Conservation (phyloP, 2,797 vertebrate species). For the Lepus townsendii region DNA sequence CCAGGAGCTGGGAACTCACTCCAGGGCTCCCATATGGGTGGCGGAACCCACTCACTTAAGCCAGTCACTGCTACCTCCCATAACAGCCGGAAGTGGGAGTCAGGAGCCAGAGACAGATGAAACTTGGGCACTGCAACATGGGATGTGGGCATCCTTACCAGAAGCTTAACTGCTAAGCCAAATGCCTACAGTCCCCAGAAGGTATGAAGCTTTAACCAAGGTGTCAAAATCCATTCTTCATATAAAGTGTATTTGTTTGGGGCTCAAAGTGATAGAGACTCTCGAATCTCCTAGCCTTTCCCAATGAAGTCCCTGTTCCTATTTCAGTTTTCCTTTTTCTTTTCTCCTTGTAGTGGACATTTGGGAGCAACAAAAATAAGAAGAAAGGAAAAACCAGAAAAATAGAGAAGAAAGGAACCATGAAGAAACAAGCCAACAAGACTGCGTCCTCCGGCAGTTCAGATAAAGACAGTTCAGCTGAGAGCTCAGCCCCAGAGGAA, state of each 20-base stretch:
- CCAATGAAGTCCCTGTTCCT: slow-evolving; percentile 24
- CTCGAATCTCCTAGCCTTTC: background rate
- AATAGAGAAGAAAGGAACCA: slow-evolving; percentile 95
- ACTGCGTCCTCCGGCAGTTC: slow-evolving; percentile 97
- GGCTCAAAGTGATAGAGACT: background rate
- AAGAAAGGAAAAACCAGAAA: slow-evolving; percentile 97
- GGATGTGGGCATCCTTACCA: no score
- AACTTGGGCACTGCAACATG: no score
- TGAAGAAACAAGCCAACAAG: slow-evolving; percentile 95
- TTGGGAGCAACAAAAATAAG: slow-evolving; percentile 97
- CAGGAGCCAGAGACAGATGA: no score
- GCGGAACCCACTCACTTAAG: no score
- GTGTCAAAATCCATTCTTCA: background rate
- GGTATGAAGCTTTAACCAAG: background rate
- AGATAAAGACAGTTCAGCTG: slow-evolving; percentile 96
- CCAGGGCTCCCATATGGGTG: no score
- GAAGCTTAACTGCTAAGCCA: no score
- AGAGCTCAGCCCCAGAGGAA: slow-evolving; percentile 98
- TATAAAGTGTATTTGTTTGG: slow-evolving; percentile 38
- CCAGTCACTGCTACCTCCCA: no score
- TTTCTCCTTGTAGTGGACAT: slow-evolving; percentile 94
- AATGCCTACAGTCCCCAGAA: no score
- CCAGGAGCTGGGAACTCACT: no score
- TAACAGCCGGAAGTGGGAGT: no score
- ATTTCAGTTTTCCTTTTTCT: slow-evolving; percentile 65